Percentiles rank a stretch among this genome's conserved stretches.
Evolutionary conservation across 2,113 vertebrate species (phyloP).

Genomic region (Polypterus bichir): DNA sequence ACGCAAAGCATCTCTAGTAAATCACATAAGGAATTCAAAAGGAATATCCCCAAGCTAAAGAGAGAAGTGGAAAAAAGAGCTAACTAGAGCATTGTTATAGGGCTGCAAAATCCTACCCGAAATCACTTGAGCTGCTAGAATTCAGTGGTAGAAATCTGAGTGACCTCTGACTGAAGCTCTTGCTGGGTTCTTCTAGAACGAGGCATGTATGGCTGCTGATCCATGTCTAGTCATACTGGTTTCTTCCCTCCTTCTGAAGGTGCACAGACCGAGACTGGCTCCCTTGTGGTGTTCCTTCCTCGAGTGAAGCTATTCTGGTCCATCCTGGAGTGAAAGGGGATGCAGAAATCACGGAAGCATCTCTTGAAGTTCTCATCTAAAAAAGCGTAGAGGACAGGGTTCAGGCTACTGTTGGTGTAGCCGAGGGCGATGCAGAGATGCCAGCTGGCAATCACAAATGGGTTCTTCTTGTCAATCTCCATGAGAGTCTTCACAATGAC

Average conservation of each 20-base stretch:
- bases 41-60: no score
- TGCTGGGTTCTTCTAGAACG: slow-evolving; percentile 31
- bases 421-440: slow-evolving; percentile 91
- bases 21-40: no score
- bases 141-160: slow-evolving; percentile 58
- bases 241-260: slow-evolving; percentile 38
- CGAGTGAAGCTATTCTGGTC: slow-evolving; percentile 69
- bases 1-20: no score
- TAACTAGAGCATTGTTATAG: no score
- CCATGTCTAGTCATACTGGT: slow-evolving; percentile 63
- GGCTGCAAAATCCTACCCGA: no score
- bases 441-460: slow-evolving; percentile 72
- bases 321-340: slow-evolving; percentile 47
- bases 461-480: slow-evolving; percentile 66
- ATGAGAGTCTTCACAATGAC: slow-evolving; percentile 85
- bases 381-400: slow-evolving; percentile 88
- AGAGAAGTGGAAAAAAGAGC: no score
- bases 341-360: slow-evolving; percentile 86
- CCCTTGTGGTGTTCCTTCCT: slow-evolving; percentile 46
- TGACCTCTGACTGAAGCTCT: slow-evolving; percentile 55
- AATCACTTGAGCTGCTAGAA: slow-evolving; percentile 25
- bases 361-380: slow-evolving; percentile 94
- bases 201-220: slow-evolving; percentile 32
- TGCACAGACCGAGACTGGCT: slow-evolving; percentile 61
- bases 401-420: slow-evolving; percentile 95